Evolutionary conservation across 2,113 vertebrate genomes (phyloP).

Genomic region (Heteronetta atricapilla): DNA sequence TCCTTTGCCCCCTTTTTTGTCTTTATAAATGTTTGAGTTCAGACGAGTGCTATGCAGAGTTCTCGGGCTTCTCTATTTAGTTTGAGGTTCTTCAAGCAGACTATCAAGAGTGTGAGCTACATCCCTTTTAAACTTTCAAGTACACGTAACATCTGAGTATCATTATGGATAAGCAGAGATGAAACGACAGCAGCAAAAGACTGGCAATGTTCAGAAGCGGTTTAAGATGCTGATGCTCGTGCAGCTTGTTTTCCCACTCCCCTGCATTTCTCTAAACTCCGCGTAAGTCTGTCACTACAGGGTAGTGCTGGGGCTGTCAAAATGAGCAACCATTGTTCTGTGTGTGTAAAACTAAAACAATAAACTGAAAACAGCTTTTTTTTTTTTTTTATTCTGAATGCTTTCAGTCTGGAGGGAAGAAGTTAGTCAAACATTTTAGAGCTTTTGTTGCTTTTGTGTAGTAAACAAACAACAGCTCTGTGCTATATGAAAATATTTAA

Average conservation of each 20-base stretch:
- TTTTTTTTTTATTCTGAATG: constrained; percentile 48
- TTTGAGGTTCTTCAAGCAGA: background rate
- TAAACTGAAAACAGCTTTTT: constrained; percentile 9
- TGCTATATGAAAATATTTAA: background rate
- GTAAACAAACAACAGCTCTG: background rate
- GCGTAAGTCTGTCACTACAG: background rate
- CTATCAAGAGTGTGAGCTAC: background rate
- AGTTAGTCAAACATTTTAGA: background rate
- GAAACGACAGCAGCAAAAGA: background rate
- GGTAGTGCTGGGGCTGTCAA: background rate
- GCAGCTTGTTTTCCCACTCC: background rate
- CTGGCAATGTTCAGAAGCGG: background rate
- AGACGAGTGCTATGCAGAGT: background rate
- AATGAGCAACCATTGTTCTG: background rate
- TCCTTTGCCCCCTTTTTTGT: background rate
- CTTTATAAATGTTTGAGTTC: background rate
- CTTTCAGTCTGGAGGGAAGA: constrained; percentile 38
- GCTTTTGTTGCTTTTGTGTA: background rate
- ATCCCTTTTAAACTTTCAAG: background rate
- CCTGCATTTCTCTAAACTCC: background rate
- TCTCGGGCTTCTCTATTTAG: background rate
- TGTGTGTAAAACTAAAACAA: background rate
- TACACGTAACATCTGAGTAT: background rate
- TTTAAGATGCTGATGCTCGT: constrained; percentile 10
- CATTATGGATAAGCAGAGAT: background rate